A percentile compares a stretch with the other conserved stretches of the same genome.
phyloP scores from a whole-genome alignment of 2,113 vertebrate genomes.

The Phainopepla nitens region DNA sequence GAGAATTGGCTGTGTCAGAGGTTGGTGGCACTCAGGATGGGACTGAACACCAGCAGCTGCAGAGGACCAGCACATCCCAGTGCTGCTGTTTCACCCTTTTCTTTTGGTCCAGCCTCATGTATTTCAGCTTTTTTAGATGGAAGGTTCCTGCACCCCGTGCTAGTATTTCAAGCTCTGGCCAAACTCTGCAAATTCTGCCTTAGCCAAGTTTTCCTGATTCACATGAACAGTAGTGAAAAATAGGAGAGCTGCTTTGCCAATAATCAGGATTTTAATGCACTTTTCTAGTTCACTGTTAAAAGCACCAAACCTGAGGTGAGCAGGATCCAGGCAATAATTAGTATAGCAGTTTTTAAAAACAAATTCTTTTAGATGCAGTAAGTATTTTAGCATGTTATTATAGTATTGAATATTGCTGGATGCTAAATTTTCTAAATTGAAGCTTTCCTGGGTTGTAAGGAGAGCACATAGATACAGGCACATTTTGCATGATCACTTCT shows the following conservation, averaged over 20 bases:
- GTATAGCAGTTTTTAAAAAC: background rate
- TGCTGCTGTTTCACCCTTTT: background rate
- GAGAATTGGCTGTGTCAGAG: background rate
- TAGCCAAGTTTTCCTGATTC: background rate
- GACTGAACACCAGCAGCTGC: slow-evolving; percentile 29
- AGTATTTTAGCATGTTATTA: background rate
- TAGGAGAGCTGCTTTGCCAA: background rate
- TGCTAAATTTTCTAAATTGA: background rate
- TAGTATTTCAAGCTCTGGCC: background rate
- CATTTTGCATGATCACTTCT: background rate
- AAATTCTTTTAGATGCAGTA: background rate
- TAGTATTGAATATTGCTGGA: background rate
- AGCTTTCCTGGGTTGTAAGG: background rate
- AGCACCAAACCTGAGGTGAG: background rate
- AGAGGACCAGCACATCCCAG: background rate
- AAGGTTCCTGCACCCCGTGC: background rate
- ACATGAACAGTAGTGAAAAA: background rate
- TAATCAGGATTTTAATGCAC: background rate
- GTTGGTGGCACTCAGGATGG: background rate
- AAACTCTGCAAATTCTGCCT: background rate
- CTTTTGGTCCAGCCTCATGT: background rate
- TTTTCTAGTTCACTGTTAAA: background rate
- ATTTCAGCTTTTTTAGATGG: background rate
- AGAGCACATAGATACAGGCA: background rate
- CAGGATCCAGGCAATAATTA: background rate